Base-by-base conservation (phyloP, 1,140 invertebrate genomes). In the Lucilia cuprina region DNA sequence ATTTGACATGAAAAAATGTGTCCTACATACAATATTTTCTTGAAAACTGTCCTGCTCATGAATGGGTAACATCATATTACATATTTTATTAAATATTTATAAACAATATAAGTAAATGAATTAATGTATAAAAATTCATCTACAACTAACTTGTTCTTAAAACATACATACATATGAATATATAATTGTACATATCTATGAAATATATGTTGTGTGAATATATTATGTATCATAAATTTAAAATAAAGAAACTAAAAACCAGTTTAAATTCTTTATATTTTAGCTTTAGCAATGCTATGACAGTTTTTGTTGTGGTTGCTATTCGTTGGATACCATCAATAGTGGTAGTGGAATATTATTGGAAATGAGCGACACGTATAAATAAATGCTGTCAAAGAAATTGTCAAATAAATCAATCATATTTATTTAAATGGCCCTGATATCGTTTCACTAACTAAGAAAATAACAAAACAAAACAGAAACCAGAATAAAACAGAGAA, bases 341-440 rank as follows among this genome's bases (percentile, higher is more conserved):
- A 17, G 5, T 25, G n/a, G 21, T 25, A 7, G 21, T 70, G 65
- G 65, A 70, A 70, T 25, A 25, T 21, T 55, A 70, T 21, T 70
- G 65, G 65, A 70, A 70, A 7, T 70, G 21, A 70, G 21, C 65
- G 14, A 80, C 77, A 49, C 77, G 77, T 80, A 80, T 41, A 70
- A 82, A 70, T 88, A 86, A 86, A 89, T 88, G 88, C 87, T 89
- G 88, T 88, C 87, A 87, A 88, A 89, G 82, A 70, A 89, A 89
- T 88, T 88, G 88, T 89, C 88, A 87, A 88, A 89, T 89, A 89
- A 89, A 89, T 89, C 88, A 88, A 86, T 89, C 88, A 89, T 89
- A 89, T 89, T 89, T 89, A 89, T 89, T 87, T 85, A 88, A 88
- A 88, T 86, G 87, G 84, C 87, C 87, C 86, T 89, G 88, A 88